Base-by-base conservation (phyloP, 1,140 invertebrate genomes). In the Conus ventricosus region DNA sequence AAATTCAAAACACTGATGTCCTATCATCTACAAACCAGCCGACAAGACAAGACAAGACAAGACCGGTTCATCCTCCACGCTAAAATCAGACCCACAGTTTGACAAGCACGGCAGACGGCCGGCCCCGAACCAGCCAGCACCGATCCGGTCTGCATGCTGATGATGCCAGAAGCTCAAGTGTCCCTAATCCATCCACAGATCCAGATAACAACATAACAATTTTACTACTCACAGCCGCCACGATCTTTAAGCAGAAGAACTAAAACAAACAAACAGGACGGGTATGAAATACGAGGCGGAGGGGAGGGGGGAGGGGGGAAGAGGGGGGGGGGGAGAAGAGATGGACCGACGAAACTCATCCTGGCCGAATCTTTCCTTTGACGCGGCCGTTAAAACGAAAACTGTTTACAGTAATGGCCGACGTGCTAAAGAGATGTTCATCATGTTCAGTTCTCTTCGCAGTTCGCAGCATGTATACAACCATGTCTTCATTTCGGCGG, bases 371-470 rank as follows among this genome's bases (percentile, higher is more conserved):
- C 51, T 81, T 54, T 23, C 17, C 80, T 81, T 81, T 81, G 80
- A 81, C 80, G 80, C 10, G n/a, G 11, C 7, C 39, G 25, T 39
- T 51, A 15, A 11, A 7, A 7, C 13, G 20, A 20, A 81, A 53
- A 81, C 27, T 81, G 80, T 81, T 81, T 81, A 81, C 51, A 81
- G 17, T 81, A 8, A 81, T 51, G 80, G 80, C 20, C 51, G 39
- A 81, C 15, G 10, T 15, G 39, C 51, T 17, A 5, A 23, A 71
- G 67, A 71, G 67, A 71, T 23, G 67, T 71, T 71, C 67, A 71
- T 71, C 67, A n/a, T 71, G 67, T 71, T 71, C 67, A 60, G 57
- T 60, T 4, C 20, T 71, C 67, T 20, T 20, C 7, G 6, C 11
- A 71, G 17, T 20, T 81, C 39, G 55, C 51, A 15, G 53, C 80